Evolutionary conservation across 2,888 invertebrate genomes (phyloP).

Genomic region (Cetonia aurata): DNA sequence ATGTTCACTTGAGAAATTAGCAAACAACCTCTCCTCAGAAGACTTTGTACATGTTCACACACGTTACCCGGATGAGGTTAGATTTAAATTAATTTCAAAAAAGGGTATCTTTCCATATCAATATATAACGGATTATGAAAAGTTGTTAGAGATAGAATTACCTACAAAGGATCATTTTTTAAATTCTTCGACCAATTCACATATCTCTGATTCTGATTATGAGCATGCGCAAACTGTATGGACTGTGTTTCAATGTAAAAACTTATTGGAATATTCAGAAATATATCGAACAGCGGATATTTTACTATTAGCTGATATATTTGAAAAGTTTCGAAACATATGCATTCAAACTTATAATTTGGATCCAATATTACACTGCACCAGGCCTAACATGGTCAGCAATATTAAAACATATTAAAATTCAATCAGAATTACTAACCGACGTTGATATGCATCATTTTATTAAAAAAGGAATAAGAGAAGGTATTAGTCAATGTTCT

Average conservation of each 20-base stretch:
- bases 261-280: constrained; percentile 54
- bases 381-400: constrained; percentile 57
- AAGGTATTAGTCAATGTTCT: constrained; percentile 57
- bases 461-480: constrained; percentile 55
- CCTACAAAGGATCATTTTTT: constrained; percentile 5
- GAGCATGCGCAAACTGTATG: constrained; percentile 3
- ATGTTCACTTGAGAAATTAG: too few relatives aligned
- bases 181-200: neutral
- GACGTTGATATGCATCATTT: constrained; percentile 56
- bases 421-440: constrained; percentile 55
- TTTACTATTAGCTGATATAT: too few relatives aligned
- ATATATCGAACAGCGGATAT: constrained; percentile 53
- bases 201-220: constrained; percentile 4
- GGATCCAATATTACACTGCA: constrained; percentile 58
- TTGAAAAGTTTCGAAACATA: constrained; percentile 54
- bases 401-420: constrained; percentile 55
- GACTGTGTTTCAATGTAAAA: constrained; percentile 29
- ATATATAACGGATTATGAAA: constrained; percentile 10
- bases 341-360: constrained; percentile 50
- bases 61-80: neutral
- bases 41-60: constrained; percentile 50
- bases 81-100: constrained; percentile 15
- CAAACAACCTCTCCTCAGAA: too few relatives aligned
- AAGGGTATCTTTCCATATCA: constrained; percentile 27
- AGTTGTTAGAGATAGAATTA: neutral